phyloP scores from a whole-genome alignment of 2,797 vertebrate genomes.

The Limnodromus scolopaceus region DNA sequence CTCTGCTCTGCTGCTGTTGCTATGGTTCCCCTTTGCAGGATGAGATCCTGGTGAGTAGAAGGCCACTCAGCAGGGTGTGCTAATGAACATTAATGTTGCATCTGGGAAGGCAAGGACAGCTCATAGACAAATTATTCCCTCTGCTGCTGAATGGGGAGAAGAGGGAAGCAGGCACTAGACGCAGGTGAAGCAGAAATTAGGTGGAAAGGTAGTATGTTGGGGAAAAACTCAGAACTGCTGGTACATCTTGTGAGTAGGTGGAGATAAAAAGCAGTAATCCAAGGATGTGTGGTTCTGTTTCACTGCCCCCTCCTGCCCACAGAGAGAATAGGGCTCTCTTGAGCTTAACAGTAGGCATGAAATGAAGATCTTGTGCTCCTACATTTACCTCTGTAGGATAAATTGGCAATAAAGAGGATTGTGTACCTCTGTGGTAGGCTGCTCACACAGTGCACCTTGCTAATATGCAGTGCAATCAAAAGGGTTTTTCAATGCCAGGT shows the following conservation, averaged over 20 bases:
- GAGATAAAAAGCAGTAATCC: conserved; percentile 13
- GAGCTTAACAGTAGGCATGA: neutral
- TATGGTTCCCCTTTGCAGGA: conserved; percentile 91
- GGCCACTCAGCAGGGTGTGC: conserved; percentile 75
- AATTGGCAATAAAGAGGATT: neutral
- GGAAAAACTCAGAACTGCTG: neutral
- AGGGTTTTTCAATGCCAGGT: neutral
- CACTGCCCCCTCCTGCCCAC: conserved; percentile 57
- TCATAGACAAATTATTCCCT: conserved; percentile 25
- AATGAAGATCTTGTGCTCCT: neutral
- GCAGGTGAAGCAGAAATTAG: conserved; percentile 9
- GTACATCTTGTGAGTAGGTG: neutral
- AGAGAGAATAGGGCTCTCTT: neutral
- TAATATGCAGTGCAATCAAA: neutral
- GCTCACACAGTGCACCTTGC: neutral
- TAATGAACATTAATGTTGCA: conserved; percentile 73
- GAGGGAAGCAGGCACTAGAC: neutral
- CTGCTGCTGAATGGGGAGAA: conserved; percentile 18
- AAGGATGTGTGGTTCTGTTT: neutral
- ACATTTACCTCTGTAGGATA: neutral
- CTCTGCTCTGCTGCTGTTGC: conserved; percentile 86
- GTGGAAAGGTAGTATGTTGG: neutral
- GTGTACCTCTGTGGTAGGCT: neutral
- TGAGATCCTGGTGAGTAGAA: conserved; percentile 98
- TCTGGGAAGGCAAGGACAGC: conserved; percentile 55